Percentiles rank a stretch among this genome's conserved stretches.
phyloP scores from a whole-genome alignment of 2,888 invertebrate species.

The Trichopoda pennipes region DNA sequence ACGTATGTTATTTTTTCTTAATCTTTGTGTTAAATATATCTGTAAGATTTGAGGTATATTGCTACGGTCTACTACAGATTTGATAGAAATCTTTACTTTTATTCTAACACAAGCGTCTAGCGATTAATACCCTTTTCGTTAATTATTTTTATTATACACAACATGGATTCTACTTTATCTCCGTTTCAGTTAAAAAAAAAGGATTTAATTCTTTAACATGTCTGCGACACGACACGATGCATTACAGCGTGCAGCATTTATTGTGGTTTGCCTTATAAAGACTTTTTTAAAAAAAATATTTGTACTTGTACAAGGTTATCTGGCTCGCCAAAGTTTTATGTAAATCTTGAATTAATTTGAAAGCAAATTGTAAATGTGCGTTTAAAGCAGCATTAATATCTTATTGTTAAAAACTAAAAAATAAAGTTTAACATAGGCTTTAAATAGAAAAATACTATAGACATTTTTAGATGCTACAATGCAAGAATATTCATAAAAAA shows the following conservation, averaged over 20 bases:
- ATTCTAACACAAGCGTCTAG: too few species aligned
- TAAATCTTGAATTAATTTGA: constrained; percentile 40
- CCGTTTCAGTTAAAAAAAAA: neutral
- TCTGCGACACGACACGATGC: constrained; percentile 1
- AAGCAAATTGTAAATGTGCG: constrained; percentile 28
- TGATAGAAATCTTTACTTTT: too few species aligned
- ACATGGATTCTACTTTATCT: too few species aligned
- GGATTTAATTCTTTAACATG: neutral
- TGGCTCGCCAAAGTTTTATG: constrained; percentile 53
- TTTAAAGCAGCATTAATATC: constrained; percentile 21
- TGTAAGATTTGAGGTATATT: too few species aligned
- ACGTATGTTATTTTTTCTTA: too few species aligned
- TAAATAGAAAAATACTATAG: neutral
- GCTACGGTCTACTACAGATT: too few species aligned
- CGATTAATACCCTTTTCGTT: too few species aligned
- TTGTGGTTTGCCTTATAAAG: constrained; percentile 43
- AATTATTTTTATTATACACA: too few species aligned
- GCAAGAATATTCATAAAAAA: neutral
- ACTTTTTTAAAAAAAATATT: constrained; percentile 26
- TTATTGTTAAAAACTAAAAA: constrained; percentile 7
- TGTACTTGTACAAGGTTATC: constrained; percentile 64
- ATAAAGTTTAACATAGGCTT: neutral
- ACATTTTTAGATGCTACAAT: too few species aligned
- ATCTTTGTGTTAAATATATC: too few species aligned
- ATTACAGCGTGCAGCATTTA: neutral